A percentile compares a stretch with the other conserved stretches of the same genome.
Conservation (phyloP, 2,113 vertebrate genomes). For the Chrysemys picta region DNA sequence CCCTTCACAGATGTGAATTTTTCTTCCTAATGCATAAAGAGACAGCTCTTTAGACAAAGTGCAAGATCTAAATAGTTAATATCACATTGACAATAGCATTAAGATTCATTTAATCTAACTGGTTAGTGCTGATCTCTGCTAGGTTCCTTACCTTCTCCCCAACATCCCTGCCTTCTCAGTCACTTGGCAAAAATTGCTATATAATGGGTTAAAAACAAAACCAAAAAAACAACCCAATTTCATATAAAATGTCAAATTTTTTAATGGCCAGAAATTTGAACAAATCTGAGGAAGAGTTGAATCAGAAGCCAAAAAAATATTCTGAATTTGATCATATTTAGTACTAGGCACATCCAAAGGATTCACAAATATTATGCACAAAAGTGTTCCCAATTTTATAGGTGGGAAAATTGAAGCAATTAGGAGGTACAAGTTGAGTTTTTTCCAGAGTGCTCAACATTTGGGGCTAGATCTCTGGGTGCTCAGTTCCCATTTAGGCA, state of each 20-base stretch:
- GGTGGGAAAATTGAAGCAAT: background rate
- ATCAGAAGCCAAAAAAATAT: background rate
- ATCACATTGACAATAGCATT: constrained; percentile 23
- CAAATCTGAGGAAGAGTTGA: background rate
- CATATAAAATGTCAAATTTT: background rate
- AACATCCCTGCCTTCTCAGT: background rate
- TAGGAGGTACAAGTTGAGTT: rapidly evolving
- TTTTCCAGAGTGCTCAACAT: background rate
- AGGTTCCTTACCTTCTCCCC: constrained; percentile 5
- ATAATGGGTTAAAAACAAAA: background rate
- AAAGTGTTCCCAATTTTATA: background rate
- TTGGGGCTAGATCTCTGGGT: background rate
- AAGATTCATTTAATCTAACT: background rate
- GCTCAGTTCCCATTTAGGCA: background rate
- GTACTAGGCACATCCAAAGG: background rate
- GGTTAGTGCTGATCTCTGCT: constrained; percentile 19
- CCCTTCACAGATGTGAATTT: background rate
- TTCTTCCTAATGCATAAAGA: constrained; percentile 6
- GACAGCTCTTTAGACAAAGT: background rate
- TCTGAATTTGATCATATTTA: background rate
- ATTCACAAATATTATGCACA: background rate
- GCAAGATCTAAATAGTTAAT: constrained; percentile 8
- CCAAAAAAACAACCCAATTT: background rate
- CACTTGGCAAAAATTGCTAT: constrained; percentile 19
- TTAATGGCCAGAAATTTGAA: background rate